These are phyloP conservation scores for Oncorhynchus clarkii DNA, from an alignment of 2,113 vertebrate genomes.

Conservation along the genomic window DNA sequence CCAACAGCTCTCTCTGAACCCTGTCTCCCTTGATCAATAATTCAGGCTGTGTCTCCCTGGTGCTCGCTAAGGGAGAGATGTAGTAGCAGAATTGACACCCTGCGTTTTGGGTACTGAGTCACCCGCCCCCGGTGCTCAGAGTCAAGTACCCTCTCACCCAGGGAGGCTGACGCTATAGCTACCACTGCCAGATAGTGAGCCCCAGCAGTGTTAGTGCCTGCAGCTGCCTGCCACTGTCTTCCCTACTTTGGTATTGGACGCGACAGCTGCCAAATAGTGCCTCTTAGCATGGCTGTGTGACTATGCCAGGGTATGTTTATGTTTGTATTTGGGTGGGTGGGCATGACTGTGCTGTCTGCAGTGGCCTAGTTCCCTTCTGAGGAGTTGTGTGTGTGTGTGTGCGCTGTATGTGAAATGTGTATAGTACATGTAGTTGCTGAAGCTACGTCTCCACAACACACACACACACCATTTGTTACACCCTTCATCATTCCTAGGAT, in stretches of 20 bases:
- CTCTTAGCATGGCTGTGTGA: constrained; percentile 59
- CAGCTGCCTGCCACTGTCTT: constrained; percentile 50
- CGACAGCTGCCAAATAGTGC: constrained; percentile 76
- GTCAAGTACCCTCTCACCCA: neutral
- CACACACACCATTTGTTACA: neutral
- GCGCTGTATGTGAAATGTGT: neutral
- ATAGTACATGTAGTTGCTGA: neutral
- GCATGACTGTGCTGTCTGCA: neutral
- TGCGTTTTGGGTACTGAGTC: neutral
- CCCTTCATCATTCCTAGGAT: too few relatives aligned
- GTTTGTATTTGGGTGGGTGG: constrained; percentile 23
- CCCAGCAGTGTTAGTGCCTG: constrained; percentile 59
- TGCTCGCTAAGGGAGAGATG: constrained; percentile 17
- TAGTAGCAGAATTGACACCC: neutral
- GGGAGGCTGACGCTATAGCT: neutral
- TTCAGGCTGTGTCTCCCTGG: constrained; percentile 28
- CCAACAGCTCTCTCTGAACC: constrained; percentile 19
- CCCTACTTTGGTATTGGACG: constrained; percentile 63
- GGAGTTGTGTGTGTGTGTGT: constrained; percentile 6
- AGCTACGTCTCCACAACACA: neutral
- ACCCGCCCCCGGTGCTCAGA: neutral
- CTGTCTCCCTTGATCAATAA: constrained; percentile 44
- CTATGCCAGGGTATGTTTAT: constrained; percentile 39
- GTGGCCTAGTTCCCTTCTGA: neutral
- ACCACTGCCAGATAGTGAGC: constrained; percentile 61